Conservation (phyloP, 2,113 vertebrate species). For the Hippocampus zosterae region DNA sequence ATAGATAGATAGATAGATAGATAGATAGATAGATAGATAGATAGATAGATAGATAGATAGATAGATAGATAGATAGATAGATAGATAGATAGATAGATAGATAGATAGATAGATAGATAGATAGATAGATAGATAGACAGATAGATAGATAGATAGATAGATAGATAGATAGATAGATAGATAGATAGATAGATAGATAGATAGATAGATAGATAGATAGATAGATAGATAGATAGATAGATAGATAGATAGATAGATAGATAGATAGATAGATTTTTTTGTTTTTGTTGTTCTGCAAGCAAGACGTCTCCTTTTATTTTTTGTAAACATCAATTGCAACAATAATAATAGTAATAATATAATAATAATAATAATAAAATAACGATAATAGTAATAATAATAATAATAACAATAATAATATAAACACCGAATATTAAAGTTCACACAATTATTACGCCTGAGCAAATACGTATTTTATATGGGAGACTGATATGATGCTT, state of each 20-base stretch:
- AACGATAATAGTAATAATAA: background rate
- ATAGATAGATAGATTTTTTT: background rate
- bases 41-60: constrained; percentile 10
- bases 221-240: constrained; percentile 8
- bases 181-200: constrained; percentile 12
- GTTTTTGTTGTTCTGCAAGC: too few relatives aligned
- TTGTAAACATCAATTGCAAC: too few relatives aligned
- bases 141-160: constrained; percentile 8
- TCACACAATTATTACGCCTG: background rate
- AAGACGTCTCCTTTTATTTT: background rate
- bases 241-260: constrained; percentile 9
- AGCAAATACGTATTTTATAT: background rate
- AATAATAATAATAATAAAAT: too few relatives aligned
- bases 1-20: constrained; percentile 29
- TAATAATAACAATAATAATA: background rate
- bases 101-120: too few relatives aligned
- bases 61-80: background rate
- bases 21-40: constrained; percentile 9
- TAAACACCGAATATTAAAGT: background rate
- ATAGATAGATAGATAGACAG: constrained; percentile 10
- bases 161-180: constrained; percentile 7
- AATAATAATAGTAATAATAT: too few relatives aligned
- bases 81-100: constrained; percentile 10
- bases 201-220: constrained; percentile 16
- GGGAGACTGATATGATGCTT: background rate